A percentile compares a stretch with the other conserved stretches of the same genome.
These are phyloP conservation scores for Lasioglossum calceatum DNA, from an alignment of 2,888 invertebrate genomes.

Conservation along the genomic window DNA sequence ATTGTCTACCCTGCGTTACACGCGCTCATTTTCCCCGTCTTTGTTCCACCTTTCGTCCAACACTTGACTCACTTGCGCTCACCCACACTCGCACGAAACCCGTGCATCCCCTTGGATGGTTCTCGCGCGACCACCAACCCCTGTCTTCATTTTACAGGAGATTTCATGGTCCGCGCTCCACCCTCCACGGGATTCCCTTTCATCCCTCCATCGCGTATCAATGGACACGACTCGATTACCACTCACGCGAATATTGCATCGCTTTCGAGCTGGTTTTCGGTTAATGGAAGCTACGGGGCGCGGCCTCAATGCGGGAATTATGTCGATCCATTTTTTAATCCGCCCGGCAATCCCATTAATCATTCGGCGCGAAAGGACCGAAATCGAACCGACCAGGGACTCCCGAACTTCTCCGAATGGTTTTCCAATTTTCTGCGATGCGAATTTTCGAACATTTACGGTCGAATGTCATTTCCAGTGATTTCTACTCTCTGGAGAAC, in stretches of 20 bases:
- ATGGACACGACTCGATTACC: slow-evolving; percentile 18
- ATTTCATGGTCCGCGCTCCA: not conserved
- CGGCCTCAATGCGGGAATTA: not conserved
- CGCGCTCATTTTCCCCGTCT: slow-evolving; percentile 65
- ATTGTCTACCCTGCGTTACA: slow-evolving; percentile 80
- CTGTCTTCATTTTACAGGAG: slow-evolving; percentile 4
- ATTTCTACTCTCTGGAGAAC: not conserved
- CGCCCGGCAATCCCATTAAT: not conserved
- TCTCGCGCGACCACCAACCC: not conserved
- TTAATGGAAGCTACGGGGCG: not conserved
- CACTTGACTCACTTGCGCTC: slow-evolving; percentile 14
- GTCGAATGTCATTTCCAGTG: not conserved
- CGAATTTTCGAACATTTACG: not conserved
- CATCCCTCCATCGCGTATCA: slow-evolving; percentile 19
- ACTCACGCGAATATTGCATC: slow-evolving; percentile 11
- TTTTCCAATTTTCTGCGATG: not conserved
- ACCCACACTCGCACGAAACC: not conserved
- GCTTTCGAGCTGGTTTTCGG: not conserved
- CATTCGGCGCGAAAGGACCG: not conserved
- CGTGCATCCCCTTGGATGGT: slow-evolving; percentile 17
- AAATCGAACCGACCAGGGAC: not conserved
- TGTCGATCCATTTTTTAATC: slow-evolving; percentile 10
- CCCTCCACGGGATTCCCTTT: slow-evolving; percentile 27
- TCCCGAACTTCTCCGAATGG: not conserved
- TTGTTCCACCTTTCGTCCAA: slow-evolving; percentile 34